Base-by-base conservation (phyloP, 2,113 vertebrate species). In the Bufo bufo region DNA sequence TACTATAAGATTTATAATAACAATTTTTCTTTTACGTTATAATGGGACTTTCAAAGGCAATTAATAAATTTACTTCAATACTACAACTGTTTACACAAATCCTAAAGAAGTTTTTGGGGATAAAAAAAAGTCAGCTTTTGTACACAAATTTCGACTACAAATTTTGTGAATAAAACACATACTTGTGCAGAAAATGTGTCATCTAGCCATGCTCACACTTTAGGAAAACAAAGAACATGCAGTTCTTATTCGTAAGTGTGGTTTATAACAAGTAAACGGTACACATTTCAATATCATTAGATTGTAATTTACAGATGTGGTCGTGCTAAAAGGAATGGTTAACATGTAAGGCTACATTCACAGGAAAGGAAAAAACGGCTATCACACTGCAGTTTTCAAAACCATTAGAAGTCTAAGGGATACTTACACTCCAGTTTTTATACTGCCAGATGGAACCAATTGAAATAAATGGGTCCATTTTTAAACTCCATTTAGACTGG, bases 81-180 rank as follows among this genome's bases (percentile, higher is more conserved):
- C 45, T 43, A 47, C 16, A 65, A 17, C 6, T 16, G 4, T 65
- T 16, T 13, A 9, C 9, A 58, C n/a, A 81, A 47, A 65, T 66
- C 47, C 9, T 45, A 49, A 56, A 17, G 23, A 82, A 47, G 12
- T 71, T 12, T 63, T 8, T 8, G n/a, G 63, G 50, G 9, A 4
- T 17, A 71, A 71, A 65, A 33, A 33, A 69, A 66, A 71, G 1
- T 20, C 12, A 69, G 4, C 12, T 61, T 82, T 50, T 86, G 49
- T 80, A 80, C 13, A 66, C 47, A 65, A 79, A 86, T 17, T 11
- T 47, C 20, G 19, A 7, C 23, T 17, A 69, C 66, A 50, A 6
- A 66, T 86, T 63, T 65, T 43, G 49, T 56, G 23, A 63, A 69
- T 20, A 16, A 33, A 79, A 47, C 85, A 86, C 74, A 65, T 78